phyloP scores from a whole-genome alignment of 2,797 vertebrate species.

The Siniperca obscura region DNA sequence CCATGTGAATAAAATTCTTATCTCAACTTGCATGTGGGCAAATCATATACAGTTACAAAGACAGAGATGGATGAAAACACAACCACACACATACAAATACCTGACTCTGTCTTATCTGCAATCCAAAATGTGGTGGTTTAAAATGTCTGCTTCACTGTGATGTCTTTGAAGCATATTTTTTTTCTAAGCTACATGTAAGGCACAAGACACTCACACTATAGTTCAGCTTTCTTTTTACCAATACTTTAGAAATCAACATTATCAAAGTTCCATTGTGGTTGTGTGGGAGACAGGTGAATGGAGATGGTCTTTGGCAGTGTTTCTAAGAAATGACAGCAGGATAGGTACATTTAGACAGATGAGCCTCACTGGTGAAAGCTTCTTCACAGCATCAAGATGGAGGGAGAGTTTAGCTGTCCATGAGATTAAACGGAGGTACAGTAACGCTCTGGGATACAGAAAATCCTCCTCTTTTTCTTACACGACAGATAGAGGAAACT shows the following conservation, averaged over 20 bases:
- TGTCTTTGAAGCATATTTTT: background rate
- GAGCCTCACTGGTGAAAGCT: constrained; percentile 21
- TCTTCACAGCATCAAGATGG: constrained; percentile 29
- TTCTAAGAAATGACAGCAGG: constrained; percentile 36
- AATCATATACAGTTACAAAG: background rate
- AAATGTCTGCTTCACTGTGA: background rate
- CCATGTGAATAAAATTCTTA: constrained; percentile 14
- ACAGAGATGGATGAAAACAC: background rate
- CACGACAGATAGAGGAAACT: constrained; percentile 27
- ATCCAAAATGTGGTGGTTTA: background rate
- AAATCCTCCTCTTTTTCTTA: constrained; percentile 25
- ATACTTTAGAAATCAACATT: background rate
- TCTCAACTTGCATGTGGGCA: background rate
- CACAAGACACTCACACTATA: background rate
- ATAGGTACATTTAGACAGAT: constrained; percentile 32
- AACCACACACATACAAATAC: background rate
- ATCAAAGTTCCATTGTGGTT: background rate
- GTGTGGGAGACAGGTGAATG: constrained; percentile 3
- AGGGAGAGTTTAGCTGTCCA: constrained; percentile 12
- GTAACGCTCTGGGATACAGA: constrained; percentile 32
- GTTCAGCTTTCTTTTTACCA: background rate
- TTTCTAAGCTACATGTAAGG: background rate
- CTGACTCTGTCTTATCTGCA: constrained; percentile 1
- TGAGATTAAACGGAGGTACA: constrained; percentile 28
- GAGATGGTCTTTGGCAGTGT: constrained; percentile 19